Evolutionary conservation across 2,797 vertebrate genomes (phyloP).

Genomic region (Pseudopleuronectes americanus): DNA sequence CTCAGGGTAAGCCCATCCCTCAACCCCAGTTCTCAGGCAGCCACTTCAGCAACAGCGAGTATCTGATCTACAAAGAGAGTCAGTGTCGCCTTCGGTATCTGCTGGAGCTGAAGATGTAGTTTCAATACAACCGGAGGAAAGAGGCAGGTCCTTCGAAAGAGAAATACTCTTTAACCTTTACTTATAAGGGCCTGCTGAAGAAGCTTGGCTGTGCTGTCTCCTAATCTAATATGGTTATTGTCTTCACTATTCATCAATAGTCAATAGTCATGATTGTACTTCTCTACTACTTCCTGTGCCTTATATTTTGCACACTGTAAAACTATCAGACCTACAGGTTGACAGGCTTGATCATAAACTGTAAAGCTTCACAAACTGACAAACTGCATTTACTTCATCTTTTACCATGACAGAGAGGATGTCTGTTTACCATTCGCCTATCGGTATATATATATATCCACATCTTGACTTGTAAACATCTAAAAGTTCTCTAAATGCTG

Average conservation of each 20-base stretch:
- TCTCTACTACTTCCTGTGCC: conserved; percentile 53
- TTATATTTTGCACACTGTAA: conserved; percentile 43
- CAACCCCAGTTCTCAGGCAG: conserved; percentile 79
- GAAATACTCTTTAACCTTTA: neutral
- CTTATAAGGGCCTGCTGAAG: neutral
- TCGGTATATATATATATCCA: neutral
- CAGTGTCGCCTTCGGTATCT: conserved; percentile 91
- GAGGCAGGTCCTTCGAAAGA: neutral
- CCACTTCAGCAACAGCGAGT: conserved; percentile 88
- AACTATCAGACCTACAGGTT: neutral
- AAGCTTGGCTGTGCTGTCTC: conserved; percentile 21
- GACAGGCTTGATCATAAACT: neutral
- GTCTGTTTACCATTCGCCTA: neutral
- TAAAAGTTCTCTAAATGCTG: neutral
- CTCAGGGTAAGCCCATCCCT: conserved; percentile 82
- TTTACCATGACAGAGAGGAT: neutral
- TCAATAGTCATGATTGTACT: neutral
- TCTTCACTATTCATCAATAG: conserved; percentile 8
- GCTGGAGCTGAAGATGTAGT: conserved; percentile 85
- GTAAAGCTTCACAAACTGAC: neutral
- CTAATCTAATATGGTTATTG: neutral
- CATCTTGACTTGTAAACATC: neutral
- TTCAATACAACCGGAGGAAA: conserved; percentile 1
- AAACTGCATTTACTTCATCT: neutral
- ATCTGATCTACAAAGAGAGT: conserved; percentile 92